Percentiles rank a stretch among this genome's conserved stretches.
phyloP scores from a whole-genome alignment of 2,797 vertebrate genomes.

The Chromobotia macracanthus region DNA sequence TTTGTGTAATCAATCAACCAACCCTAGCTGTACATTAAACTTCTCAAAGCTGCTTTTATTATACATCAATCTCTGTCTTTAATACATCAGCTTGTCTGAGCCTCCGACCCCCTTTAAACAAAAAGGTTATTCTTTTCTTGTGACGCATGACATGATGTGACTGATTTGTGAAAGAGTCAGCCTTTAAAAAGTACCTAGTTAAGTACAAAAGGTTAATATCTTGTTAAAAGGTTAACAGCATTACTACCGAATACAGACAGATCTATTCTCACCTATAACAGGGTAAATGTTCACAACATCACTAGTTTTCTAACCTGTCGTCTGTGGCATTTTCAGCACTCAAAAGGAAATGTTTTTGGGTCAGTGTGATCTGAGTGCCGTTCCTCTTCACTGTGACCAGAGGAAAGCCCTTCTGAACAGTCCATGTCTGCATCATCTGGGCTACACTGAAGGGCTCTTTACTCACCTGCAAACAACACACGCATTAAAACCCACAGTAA shows the following conservation, averaged over 20 bases:
- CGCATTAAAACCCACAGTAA: background rate
- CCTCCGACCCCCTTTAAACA: background rate
- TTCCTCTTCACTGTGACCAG: conserved; percentile 85
- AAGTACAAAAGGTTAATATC: too few species aligned
- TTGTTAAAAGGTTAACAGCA: background rate
- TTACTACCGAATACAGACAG: background rate
- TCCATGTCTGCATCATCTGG: conserved; percentile 93
- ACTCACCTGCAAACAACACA: conserved; percentile 69
- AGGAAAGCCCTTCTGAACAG: conserved; percentile 91
- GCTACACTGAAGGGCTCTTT: conserved; percentile 79
- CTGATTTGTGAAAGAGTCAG: too few species aligned
- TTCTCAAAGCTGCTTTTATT: background rate
- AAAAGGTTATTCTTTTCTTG: background rate
- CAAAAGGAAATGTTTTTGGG: conserved; percentile 87
- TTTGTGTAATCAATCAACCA: background rate
- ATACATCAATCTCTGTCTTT: background rate
- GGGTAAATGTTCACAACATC: conserved; percentile 6
- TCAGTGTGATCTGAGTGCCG: conserved; percentile 78
- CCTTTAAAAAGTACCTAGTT: too few species aligned
- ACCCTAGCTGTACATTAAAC: background rate
- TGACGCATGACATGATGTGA: too few species aligned
- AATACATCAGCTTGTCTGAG: background rate
- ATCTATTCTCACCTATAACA: background rate
- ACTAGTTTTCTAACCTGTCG: conserved; percentile 73
- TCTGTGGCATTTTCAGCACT: conserved; percentile 70